These are phyloP conservation scores for Drosophila formosana DNA, from an alignment of 2,888 invertebrate species.

Conservation along the genomic window DNA sequence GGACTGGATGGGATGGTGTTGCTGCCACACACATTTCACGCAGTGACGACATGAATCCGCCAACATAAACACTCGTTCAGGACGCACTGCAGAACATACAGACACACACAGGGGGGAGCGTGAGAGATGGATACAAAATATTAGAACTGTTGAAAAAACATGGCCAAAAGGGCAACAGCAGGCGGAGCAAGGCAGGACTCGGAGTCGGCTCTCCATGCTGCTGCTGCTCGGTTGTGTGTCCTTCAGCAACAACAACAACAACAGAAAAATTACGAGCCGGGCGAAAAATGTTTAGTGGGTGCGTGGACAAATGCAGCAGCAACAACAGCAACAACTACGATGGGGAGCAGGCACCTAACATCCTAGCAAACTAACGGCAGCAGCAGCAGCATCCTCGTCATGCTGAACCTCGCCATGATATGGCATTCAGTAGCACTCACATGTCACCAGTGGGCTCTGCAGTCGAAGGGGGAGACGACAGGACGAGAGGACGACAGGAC, in stretches of 20 bases:
- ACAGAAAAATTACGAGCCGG: slow-evolving; percentile 32
- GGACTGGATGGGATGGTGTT: slow-evolving; percentile 8
- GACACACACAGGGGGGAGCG: slow-evolving; percentile 23
- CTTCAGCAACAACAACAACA: slow-evolving; percentile 24
- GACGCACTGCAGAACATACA: slow-evolving; percentile 43
- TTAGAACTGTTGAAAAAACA: slow-evolving; percentile 60
- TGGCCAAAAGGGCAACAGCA: slow-evolving; percentile 60
- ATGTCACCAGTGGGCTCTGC: slow-evolving; percentile 50
- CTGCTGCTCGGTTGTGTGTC: slow-evolving; percentile 4
- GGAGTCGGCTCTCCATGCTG: slow-evolving; percentile 30
- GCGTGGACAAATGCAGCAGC: slow-evolving; percentile 62
- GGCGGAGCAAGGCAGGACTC: slow-evolving; percentile 22
- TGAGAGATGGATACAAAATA: slow-evolving; percentile 57
- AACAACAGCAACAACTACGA: slow-evolving; percentile 28
- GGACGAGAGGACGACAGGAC: slow-evolving; percentile 23
- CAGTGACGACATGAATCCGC: slow-evolving; percentile 81
- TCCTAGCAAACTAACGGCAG: slow-evolving; percentile 20
- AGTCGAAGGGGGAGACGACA: slow-evolving; percentile 18
- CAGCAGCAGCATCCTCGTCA: slow-evolving; percentile 45
- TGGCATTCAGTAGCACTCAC: slow-evolving; percentile 71
- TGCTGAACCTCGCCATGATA: slow-evolving; percentile 64
- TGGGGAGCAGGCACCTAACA: slow-evolving; percentile 33
- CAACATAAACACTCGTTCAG: slow-evolving; percentile 75
- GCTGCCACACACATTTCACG: slow-evolving; percentile 74
- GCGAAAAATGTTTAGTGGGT: slow-evolving; percentile 64